Base-by-base conservation (phyloP, 2,888 invertebrate genomes). In the Xestobium rufovillosum region DNA sequence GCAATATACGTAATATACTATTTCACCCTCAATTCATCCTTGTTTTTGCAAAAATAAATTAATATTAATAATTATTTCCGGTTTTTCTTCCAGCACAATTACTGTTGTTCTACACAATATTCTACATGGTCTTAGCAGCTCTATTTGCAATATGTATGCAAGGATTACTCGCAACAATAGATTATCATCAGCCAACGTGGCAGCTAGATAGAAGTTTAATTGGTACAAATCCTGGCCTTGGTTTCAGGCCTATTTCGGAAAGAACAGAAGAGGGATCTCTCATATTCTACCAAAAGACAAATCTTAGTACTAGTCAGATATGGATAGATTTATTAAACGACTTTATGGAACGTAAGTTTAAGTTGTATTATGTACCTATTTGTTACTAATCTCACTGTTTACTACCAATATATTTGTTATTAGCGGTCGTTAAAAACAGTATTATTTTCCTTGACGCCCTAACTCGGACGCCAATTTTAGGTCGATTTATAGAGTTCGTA, bases 121-220 rank as follows among this genome's bases (percentile, higher is more conserved):
- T 95, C 73, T 96, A 92, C 69, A 71, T 78, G 31, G 76, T 79
- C 39, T 71, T 97, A 59, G 84, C 84, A 10, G 77, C 83, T 4
- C 69, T 96, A 56, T 95, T 92, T 65, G 75, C 84, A 1, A 76
- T 88, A 34, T 91, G 92, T 65, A 79, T 94, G 76, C 80, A 84
- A 41, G 84, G 83, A 1, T 73, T 97, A 49, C 70, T 86, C 52
- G 68, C 77, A 27, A 78, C 83, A 0, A 57, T 94, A 41, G 74
- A 79, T 45, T 62, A 73, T 1, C 63, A 72, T n/a, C 70, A 71
- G 45, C 95, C 95, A 0, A 80, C 72, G 49, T 92, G 81, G 75
- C 76, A 75, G 37, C 69, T 89, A 45, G 75, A 75, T 1, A 68
- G 74, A 1, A 89, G 92, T 25, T 68, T 91, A 36, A 92, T 95